Percentiles rank a stretch among this genome's conserved stretches.
phyloP scores from a whole-genome alignment of 2,797 vertebrate genomes.

The Chrysocyon brachyurus region DNA sequence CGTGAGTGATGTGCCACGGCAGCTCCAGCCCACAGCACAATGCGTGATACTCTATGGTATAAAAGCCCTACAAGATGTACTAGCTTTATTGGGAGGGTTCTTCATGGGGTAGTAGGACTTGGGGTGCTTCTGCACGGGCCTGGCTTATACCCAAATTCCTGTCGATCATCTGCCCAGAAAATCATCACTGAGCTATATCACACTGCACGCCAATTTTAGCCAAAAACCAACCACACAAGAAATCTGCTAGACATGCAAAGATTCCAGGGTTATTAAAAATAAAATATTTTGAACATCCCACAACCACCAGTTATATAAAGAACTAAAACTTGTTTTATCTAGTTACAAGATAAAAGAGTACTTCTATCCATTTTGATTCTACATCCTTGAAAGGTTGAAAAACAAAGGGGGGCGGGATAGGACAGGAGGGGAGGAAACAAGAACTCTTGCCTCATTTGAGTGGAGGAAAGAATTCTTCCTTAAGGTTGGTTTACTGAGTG shows the following conservation, averaged over 20 bases:
- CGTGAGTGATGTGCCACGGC: too few relatives aligned
- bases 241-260: not conserved
- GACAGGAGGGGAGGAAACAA: not conserved
- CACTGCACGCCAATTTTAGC: not conserved
- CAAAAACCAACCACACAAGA: not conserved
- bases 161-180: not conserved
- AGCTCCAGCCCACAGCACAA: too few relatives aligned
- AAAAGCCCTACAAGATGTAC: not conserved
- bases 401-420: not conserved
- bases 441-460: not conserved
- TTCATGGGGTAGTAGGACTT: not conserved
- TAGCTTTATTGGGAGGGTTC: not conserved
- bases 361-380: not conserved
- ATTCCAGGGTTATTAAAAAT: constrained; percentile 9
- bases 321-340: constrained; percentile 18
- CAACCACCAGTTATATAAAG: constrained; percentile 1
- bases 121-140: not conserved
- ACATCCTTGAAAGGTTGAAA: not conserved
- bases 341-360: not conserved
- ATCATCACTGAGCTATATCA: not conserved
- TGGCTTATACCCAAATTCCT: not conserved
- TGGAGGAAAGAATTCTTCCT: not conserved
- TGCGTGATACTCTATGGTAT: too few relatives aligned
- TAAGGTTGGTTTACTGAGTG: not conserved
- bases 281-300: not conserved